Evolutionary conservation across 2,797 vertebrate species (phyloP), one percentile per base, ranked within the genome.

Genomic region (Toxotes lorentzi): DNA sequence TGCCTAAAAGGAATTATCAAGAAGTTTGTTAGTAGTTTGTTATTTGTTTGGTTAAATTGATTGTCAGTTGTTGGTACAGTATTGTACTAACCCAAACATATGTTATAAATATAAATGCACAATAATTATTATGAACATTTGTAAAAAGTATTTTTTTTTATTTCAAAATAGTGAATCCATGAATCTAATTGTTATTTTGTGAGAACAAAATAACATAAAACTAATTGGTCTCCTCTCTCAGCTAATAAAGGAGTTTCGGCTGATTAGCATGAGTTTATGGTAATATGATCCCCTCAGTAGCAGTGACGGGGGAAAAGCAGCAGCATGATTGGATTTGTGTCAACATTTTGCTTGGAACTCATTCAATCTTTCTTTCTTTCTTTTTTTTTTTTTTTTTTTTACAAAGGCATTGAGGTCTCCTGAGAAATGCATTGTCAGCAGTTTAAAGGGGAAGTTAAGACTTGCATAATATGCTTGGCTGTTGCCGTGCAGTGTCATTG

Each of bases 231-330:
- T 86, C 70, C 54, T 67, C 73, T 82, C 56, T 70, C 21, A 66
- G 57, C 69, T 71, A 62, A 83, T 79, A 43, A 66, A 65, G 51
- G 62, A 78, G 79, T 84, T 86, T 27, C 54, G 67, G 74, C 57
- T 65, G 45, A 89, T 91, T 87, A 84, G 67, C 45, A 57, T 38
- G 58, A 57, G 75, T 84, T 89, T 84, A 83, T 89, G 88, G 61
- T 82, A 89, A 87, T 86, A 38, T 51, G 61, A 87, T 85, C 32
- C 73, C 59, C 68, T 70, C 67, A 61, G 79, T 40, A 24, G 57
- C 27, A 53, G 68, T 79, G 71, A 82, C 3, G 19, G 30, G 67
- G 67, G 67, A 86, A 64, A 70, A 78, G 53, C 66, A 65, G 61
- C 75, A 43, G 50, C 61, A 54, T 79, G 68, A 84, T 79, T 85